phyloP scores from a whole-genome alignment of 2,888 invertebrate species.

The Rotaria sp. region DNA sequence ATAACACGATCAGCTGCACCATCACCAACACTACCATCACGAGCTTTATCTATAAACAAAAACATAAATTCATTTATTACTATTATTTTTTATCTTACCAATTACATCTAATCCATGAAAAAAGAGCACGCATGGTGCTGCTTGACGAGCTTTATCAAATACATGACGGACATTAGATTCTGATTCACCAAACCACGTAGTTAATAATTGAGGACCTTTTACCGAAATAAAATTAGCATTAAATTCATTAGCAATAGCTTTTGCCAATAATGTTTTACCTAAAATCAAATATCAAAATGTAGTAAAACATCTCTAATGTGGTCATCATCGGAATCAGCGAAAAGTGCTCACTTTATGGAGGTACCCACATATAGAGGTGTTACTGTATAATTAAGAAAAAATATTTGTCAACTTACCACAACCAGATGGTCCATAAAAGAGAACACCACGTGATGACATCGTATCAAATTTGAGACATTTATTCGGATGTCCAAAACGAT shows the following conservation, averaged over 20 bases:
- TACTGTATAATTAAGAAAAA: no score
- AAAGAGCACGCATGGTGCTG: conserved; percentile 96
- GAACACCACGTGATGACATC: conserved; percentile 95
- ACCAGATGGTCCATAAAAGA: conserved; percentile 97
- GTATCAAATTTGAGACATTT: conserved; percentile 99
- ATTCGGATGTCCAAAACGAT: conserved; percentile 98
- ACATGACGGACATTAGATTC: conserved; percentile 98
- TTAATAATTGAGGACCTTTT: conserved; percentile 62
- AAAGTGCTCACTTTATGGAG: no score
- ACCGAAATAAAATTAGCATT: conserved; percentile 77
- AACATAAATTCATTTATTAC: conserved; percentile 47
- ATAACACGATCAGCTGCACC: conserved; percentile 67
- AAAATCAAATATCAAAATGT: no score
- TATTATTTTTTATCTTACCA: conserved; percentile 80
- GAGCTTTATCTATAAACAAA: conserved; percentile 79
- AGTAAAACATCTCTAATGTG: no score
- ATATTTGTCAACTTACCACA: conserved; percentile 69
- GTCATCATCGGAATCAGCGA: no score
- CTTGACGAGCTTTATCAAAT: conserved; percentile 58
- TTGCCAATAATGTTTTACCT: conserved; percentile 66
- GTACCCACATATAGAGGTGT: no score
- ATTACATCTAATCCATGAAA: no score
- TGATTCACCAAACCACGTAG: conserved; percentile 99
- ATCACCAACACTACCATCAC: conserved; percentile 95
- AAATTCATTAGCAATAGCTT: conserved; percentile 70